A percentile compares a stretch with the other conserved stretches of the same genome.
Evolutionary conservation across 2,888 invertebrate genomes (phyloP).

Genomic region (Portevinia maculata): DNA sequence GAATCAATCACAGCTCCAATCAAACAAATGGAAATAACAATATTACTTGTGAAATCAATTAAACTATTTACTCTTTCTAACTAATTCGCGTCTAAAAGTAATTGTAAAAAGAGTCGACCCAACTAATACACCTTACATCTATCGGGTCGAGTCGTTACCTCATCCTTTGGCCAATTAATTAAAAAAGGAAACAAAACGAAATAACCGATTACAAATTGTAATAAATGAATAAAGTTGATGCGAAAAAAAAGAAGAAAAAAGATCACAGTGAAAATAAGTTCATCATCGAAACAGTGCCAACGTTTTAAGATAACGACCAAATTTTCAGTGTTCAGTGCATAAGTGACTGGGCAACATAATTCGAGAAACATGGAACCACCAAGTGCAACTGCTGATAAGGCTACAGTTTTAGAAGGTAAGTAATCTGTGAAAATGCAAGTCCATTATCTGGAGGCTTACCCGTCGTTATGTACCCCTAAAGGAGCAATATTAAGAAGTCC

Average conservation of each 20-base stretch:
- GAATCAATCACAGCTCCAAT: conserved; percentile 1
- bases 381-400: conserved; percentile 77
- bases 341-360: conserved; percentile 24
- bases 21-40: conserved; percentile 15
- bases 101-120: not conserved
- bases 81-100: not conserved
- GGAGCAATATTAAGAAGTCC: conserved; percentile 1
- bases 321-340: conserved; percentile 5
- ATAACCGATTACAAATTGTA: conserved; percentile 1
- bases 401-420: conserved; percentile 80
- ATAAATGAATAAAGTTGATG: conserved; percentile 34
- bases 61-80: not conserved
- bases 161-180: conserved; percentile 8
- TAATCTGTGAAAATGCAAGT: conserved; percentile 31
- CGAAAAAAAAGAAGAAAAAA: conserved; percentile 16
- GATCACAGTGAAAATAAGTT: not conserved
- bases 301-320: conserved; percentile 5
- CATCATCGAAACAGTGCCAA: conserved; percentile 5
- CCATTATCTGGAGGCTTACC: conserved; percentile 6
- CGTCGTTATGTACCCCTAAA: no score
- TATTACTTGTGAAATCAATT: conserved; percentile 4
- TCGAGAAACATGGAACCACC: conserved; percentile 45
- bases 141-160: conserved; percentile 11
- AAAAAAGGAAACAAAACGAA: conserved; percentile 1
- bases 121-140: not conserved